These are phyloP conservation scores for Dendroctonus ponderosae DNA, from an alignment of 1,140 invertebrate genomes.

Conservation along the genomic window DNA sequence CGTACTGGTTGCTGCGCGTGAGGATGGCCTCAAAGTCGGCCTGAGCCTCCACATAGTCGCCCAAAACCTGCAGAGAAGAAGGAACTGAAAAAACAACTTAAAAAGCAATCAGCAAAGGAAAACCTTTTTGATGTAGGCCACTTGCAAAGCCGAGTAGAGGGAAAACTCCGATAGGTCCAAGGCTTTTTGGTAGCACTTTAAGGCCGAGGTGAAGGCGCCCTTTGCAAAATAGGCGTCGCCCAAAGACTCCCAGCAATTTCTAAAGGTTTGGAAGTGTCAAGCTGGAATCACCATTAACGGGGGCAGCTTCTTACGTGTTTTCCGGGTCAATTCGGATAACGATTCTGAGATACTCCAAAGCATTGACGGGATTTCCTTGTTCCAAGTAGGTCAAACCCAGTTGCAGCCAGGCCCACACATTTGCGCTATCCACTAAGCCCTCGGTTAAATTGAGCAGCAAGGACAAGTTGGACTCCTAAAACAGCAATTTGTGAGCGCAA, in stretches of 20 bases:
- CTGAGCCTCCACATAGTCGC: conserved; percentile 69
- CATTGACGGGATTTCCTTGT: conserved; percentile 65
- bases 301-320: conserved; percentile 31
- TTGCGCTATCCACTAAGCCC: conserved; percentile 54
- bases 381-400: conserved; percentile 75
- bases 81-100: conserved; percentile 6
- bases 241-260: conserved; percentile 78
- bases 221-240: conserved; percentile 82
- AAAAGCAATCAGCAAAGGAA: background rate
- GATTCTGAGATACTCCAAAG: conserved; percentile 73
- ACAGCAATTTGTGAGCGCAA: background rate
- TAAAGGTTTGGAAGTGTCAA: conserved; percentile 40
- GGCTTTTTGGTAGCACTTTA: conserved; percentile 81
- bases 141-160: conserved; percentile 75
- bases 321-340: conserved; percentile 67
- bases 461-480: conserved; percentile 64
- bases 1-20: conserved; percentile 59
- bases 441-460: conserved; percentile 63
- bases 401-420: conserved; percentile 79
- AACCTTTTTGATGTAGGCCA: conserved; percentile 77
- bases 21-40: conserved; percentile 69
- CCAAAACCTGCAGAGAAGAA: conserved; percentile 57
- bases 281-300: background rate
- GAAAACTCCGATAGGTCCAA: conserved; percentile 64
- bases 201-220: conserved; percentile 79